Evolutionary conservation across 2,113 vertebrate species (phyloP).

Genomic region (Phyllostomus hastatus): DNA sequence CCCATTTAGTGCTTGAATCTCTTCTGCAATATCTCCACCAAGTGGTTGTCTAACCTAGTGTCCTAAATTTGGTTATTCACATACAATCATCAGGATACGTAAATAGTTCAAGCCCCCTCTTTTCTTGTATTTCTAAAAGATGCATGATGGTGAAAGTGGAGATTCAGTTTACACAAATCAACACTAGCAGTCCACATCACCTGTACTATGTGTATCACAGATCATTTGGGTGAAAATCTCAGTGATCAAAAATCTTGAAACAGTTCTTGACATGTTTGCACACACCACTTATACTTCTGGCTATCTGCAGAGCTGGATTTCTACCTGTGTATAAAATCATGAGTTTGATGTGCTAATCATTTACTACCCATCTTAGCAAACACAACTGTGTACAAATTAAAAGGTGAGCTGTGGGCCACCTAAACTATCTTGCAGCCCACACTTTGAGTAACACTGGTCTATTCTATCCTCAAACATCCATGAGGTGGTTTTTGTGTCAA

Average conservation of each 20-base stretch:
- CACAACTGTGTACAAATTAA: neutral
- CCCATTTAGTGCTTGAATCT: neutral
- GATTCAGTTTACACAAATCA: neutral
- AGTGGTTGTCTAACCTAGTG: slow-evolving; percentile 17
- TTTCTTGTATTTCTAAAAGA: neutral
- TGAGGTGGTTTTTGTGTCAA: neutral
- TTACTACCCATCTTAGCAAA: neutral
- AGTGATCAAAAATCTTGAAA: neutral
- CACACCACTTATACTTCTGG: neutral
- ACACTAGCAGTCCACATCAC: neutral
- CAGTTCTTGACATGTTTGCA: neutral
- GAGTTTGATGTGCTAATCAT: neutral
- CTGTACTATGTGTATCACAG: neutral
- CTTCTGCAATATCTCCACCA: slow-evolving; percentile 62
- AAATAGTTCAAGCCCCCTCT: neutral
- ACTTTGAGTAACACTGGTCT: neutral
- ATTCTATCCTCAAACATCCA: neutral
- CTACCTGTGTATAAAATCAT: neutral
- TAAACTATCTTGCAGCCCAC: neutral
- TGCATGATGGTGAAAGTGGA: neutral
- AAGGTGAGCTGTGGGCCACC: neutral
- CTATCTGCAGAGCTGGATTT: neutral
- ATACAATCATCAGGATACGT: neutral
- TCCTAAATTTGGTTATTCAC: neutral
- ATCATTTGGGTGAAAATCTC: neutral